A percentile compares a stretch with the other conserved stretches of the same genome.
Evolutionary conservation across 2,888 invertebrate genomes (phyloP).

Genomic region (Harmothoe impar): DNA sequence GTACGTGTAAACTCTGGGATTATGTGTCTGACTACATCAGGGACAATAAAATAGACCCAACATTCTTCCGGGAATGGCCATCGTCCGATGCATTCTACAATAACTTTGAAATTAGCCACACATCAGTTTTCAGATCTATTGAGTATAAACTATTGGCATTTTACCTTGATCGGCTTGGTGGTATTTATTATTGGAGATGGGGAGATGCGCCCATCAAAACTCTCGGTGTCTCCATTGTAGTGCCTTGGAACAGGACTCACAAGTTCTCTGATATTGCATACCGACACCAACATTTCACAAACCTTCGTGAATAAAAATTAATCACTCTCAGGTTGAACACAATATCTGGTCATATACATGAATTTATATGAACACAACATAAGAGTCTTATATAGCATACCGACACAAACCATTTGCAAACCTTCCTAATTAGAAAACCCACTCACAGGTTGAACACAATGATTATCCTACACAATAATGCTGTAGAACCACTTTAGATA

Average conservation of each 20-base stretch:
- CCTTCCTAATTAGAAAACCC: too few relatives aligned
- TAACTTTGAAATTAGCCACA: constrained; percentile 71
- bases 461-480: too few relatives aligned
- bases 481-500: too few relatives aligned
- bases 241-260: constrained; percentile 65
- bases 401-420: too few relatives aligned
- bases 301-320: too few relatives aligned
- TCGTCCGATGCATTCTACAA: constrained; percentile 69
- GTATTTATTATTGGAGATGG: constrained; percentile 71
- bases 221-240: constrained; percentile 69
- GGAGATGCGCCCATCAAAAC: constrained; percentile 72
- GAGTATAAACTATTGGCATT: constrained; percentile 67
- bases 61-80: constrained; percentile 68
- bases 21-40: constrained; percentile 65
- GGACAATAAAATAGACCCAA: constrained; percentile 50
- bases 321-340: too few relatives aligned
- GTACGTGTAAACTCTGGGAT: constrained; percentile 69
- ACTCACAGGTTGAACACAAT: too few relatives aligned
- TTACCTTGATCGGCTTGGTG: constrained; percentile 70
- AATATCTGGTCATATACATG: too few relatives aligned
- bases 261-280: constrained; percentile 68
- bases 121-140: constrained; percentile 66
- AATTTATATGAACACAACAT: too few relatives aligned
- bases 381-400: too few relatives aligned
- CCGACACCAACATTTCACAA: constrained; percentile 42